A percentile compares a stretch with the other conserved stretches of the same genome.
Conservation (phyloP, 2,888 invertebrate genomes). For the Linyphia triangularis region DNA sequence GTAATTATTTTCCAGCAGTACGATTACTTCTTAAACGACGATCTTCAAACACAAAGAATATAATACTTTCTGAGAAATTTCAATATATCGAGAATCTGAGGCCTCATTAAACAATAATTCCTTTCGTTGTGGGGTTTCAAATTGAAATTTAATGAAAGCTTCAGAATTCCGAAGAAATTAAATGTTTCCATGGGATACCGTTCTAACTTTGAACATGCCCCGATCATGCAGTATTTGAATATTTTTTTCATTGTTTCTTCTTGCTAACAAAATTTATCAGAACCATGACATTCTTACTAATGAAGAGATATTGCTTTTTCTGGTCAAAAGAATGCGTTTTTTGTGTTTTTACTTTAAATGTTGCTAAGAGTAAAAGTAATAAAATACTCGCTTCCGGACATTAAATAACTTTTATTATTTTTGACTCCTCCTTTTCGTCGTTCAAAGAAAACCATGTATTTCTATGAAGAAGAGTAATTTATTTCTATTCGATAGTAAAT, state of each 20-base stretch:
- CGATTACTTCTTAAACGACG: background rate
- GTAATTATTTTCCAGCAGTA: background rate
- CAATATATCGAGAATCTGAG: background rate
- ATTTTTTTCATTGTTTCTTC: background rate
- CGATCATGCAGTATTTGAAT: background rate
- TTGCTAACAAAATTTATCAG: background rate
- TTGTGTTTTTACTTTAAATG: background rate
- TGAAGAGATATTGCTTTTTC: background rate
- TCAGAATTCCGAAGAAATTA: background rate
- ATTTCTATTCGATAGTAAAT: background rate
- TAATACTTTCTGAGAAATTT: background rate
- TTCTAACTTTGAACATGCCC: background rate
- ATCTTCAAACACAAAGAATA: background rate
- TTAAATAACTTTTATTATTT: background rate
- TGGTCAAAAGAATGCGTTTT: background rate
- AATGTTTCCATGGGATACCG: background rate
- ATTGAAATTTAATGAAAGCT: constrained; percentile 16
- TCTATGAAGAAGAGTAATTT: background rate
- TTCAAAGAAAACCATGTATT: background rate
- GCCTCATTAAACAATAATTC: background rate
- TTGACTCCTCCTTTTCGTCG: background rate
- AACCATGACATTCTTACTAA: background rate
- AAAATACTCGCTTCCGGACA: background rate
- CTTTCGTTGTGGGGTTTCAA: background rate
- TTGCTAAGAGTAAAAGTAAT: background rate